These are phyloP conservation scores for Conomelus anceps DNA, from an alignment of 2,888 invertebrate genomes.

Conservation along the genomic window DNA sequence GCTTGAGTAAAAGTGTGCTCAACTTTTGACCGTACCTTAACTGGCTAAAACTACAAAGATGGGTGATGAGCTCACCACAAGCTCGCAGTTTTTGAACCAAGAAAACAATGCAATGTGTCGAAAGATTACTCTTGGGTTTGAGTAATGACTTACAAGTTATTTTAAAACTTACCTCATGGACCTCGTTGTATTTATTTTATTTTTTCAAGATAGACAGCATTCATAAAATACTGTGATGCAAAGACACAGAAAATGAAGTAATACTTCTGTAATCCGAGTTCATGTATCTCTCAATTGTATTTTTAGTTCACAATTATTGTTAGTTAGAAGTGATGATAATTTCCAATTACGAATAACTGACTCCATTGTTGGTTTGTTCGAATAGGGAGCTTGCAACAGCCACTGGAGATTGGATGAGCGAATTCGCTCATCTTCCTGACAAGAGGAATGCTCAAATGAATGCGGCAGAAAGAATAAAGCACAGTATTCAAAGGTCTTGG, in stretches of 20 bases:
- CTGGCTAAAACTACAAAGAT: not conserved
- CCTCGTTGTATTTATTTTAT: too few relatives aligned
- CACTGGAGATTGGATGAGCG: conserved; percentile 63
- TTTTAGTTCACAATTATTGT: not conserved
- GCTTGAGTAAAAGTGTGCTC: not conserved
- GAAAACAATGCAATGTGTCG: not conserved
- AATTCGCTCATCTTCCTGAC: conserved; percentile 50
- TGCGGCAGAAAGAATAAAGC: conserved; percentile 50
- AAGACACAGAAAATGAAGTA: too few relatives aligned
- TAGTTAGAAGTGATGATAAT: not conserved
- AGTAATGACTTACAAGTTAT: not conserved
- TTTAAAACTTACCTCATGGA: not conserved
- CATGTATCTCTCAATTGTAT: too few relatives aligned
- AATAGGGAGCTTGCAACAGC: conserved; percentile 63
- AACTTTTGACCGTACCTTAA: not conserved
- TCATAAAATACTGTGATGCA: too few relatives aligned
- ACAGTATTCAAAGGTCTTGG: conserved; percentile 62
- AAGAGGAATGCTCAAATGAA: conserved; percentile 44
- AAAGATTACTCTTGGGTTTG: not conserved
- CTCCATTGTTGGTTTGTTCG: conserved; percentile 40
- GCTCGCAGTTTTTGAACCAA: not conserved
- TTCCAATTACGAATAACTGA: not conserved
- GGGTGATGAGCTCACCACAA: not conserved
- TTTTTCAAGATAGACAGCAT: too few relatives aligned
- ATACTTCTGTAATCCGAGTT: too few relatives aligned